Percentiles rank a stretch among this genome's conserved stretches.
phyloP scores from a whole-genome alignment of 2,797 vertebrate genomes.

The Lithobates sylvaticus region DNA sequence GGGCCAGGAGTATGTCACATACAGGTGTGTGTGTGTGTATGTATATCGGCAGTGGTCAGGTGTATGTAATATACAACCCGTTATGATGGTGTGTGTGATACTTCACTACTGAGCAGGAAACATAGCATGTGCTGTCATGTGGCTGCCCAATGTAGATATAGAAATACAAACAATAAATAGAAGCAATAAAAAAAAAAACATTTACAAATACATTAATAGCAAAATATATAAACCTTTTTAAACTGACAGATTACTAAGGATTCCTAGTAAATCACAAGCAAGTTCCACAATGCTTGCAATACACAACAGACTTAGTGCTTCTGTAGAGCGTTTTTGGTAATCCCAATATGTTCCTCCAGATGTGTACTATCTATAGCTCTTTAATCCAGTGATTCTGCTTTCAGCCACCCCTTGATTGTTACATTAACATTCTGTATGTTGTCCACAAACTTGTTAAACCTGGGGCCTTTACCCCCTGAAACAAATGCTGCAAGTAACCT shows the following conservation, averaged over 20 bases:
- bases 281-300: neutral
- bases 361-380: conserved; percentile 55
- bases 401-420: neutral
- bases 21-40: no score
- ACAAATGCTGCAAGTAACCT: neutral
- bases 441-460: conserved; percentile 7
- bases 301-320: neutral
- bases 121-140: no score
- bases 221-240: no score
- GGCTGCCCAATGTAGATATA: no score
- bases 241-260: neutral
- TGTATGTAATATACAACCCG: no score
- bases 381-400: conserved; percentile 37
- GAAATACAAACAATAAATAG: no score
- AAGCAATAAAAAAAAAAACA: no score
- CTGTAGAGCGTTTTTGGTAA: conserved; percentile 26
- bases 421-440: conserved; percentile 24
- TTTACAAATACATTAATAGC: no score
- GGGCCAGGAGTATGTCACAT: no score
- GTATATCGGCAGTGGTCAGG: no score
- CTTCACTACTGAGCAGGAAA: no score
- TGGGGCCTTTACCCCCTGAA: neutral
- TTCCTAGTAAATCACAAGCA: conserved; percentile 8
- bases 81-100: no score
- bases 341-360: conserved; percentile 56